These are phyloP conservation scores for Orius laevigatus DNA, from an alignment of 1,140 invertebrate species.

Conservation along the genomic window DNA sequence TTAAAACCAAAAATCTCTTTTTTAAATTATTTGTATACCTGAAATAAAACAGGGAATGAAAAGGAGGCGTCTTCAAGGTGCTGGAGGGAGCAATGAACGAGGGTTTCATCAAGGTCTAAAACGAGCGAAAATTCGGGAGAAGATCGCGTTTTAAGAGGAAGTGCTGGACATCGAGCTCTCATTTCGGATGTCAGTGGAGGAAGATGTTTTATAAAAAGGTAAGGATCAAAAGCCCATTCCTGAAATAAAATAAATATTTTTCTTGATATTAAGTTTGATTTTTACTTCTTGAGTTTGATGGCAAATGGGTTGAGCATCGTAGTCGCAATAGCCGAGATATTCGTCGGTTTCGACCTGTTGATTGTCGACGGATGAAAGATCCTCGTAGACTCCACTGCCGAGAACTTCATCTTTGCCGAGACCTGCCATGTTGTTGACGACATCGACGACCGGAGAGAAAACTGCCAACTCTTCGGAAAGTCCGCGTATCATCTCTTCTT, in stretches of 20 bases:
- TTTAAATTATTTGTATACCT: too few relatives aligned
- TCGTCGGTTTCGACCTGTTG: conserved; percentile 6
- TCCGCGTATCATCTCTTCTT: conserved; percentile 3
- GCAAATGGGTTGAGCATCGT: conserved; percentile 11
- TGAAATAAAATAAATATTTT: conserved; percentile 24
- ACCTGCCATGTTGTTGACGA: too few relatives aligned
- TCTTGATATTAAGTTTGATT: not conserved
- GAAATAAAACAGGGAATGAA: conserved; percentile 82
- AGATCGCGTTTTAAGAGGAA: conserved; percentile 82
- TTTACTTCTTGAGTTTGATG: conserved; percentile 9
- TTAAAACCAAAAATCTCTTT: too few relatives aligned
- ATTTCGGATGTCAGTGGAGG: conserved; percentile 79
- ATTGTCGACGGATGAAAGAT: not conserved
- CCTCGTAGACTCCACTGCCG: not conserved
- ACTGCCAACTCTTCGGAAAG: conserved; percentile 7
- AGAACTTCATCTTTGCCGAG: not conserved
- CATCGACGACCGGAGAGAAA: not conserved
- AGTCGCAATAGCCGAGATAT: conserved; percentile 11
- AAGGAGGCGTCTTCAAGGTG: conserved; percentile 84
- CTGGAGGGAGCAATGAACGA: conserved; percentile 89
- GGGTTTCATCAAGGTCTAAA: conserved; percentile 79
- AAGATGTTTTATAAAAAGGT: conserved; percentile 80
- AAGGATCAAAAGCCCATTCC: conserved; percentile 72
- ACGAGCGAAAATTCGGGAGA: conserved; percentile 89
- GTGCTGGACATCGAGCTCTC: conserved; percentile 67